These are phyloP conservation scores for Talpa occidentalis DNA, from an alignment of 2,113 vertebrate genomes.

Conservation along the genomic window DNA sequence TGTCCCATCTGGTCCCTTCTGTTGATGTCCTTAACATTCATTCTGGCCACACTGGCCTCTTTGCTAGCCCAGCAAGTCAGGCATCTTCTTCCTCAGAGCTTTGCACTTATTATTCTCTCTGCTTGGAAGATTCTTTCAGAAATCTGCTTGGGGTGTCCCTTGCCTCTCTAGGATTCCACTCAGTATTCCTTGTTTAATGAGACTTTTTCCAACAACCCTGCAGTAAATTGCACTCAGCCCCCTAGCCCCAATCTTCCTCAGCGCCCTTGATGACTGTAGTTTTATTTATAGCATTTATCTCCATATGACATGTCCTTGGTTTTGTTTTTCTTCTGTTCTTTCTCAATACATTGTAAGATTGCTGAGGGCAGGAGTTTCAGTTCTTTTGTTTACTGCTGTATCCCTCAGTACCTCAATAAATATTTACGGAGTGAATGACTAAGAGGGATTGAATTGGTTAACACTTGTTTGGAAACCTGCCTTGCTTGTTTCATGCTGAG, in stretches of 20 bases:
- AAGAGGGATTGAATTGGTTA: not conserved
- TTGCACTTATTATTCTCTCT: not conserved
- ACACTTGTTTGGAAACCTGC: not conserved
- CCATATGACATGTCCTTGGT: not conserved
- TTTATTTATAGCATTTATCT: not conserved
- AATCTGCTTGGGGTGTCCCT: not conserved
- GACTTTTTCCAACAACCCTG: not conserved
- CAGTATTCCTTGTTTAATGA: not conserved
- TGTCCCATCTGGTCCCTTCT: not conserved
- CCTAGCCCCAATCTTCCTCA: accelerated
- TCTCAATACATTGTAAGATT: not conserved
- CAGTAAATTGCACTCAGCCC: accelerated
- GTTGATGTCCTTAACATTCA: not conserved
- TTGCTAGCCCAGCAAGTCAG: not conserved
- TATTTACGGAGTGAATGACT: not conserved
- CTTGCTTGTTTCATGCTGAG: not conserved
- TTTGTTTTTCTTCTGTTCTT: not conserved
- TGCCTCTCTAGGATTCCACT: not conserved
- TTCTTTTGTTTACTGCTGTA: not conserved
- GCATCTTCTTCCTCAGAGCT: not conserved
- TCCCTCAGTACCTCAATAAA: not conserved
- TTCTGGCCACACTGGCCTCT: not conserved
- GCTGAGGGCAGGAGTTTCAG: not conserved
- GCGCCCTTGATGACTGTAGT: not conserved
- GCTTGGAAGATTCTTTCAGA: not conserved